phyloP scores from a whole-genome alignment of 2,797 vertebrate species.

The Cynopterus sphinx region DNA sequence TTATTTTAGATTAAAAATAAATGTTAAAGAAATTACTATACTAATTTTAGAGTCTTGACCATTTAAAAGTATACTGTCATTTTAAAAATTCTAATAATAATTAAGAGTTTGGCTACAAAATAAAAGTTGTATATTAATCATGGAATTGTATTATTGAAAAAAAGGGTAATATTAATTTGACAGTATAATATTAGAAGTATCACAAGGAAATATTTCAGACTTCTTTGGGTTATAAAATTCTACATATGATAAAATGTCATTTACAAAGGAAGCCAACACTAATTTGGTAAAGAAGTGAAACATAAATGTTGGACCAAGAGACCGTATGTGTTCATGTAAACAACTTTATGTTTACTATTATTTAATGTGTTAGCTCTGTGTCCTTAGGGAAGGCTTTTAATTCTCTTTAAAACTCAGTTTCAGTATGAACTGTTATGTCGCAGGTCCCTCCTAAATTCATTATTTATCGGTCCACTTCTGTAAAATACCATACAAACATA shows the following conservation, averaged over 20 bases:
- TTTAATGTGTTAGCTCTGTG: neutral
- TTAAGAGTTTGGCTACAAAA: neutral
- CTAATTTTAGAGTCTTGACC: neutral
- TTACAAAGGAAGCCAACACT: neutral
- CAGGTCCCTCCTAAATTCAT: neutral
- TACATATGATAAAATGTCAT: neutral
- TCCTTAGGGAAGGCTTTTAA: neutral
- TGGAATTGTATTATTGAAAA: neutral
- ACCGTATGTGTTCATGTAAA: neutral
- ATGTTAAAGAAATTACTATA: neutral
- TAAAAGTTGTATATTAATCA: neutral
- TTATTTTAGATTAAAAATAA: constrained; percentile 19
- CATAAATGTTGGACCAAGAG: neutral
- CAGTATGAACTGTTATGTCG: neutral
- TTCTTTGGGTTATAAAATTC: neutral
- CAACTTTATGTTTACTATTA: neutral
- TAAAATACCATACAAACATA: neutral
- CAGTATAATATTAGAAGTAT: neutral
- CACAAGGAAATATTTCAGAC: neutral
- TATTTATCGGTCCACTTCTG: neutral
- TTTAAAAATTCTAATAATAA: neutral
- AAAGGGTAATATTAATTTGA: neutral
- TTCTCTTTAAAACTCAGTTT: neutral
- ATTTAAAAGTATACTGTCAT: neutral
- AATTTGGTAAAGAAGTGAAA: neutral